phyloP scores from a whole-genome alignment of 2,797 vertebrate species.

The Telmatherina bonti region DNA sequence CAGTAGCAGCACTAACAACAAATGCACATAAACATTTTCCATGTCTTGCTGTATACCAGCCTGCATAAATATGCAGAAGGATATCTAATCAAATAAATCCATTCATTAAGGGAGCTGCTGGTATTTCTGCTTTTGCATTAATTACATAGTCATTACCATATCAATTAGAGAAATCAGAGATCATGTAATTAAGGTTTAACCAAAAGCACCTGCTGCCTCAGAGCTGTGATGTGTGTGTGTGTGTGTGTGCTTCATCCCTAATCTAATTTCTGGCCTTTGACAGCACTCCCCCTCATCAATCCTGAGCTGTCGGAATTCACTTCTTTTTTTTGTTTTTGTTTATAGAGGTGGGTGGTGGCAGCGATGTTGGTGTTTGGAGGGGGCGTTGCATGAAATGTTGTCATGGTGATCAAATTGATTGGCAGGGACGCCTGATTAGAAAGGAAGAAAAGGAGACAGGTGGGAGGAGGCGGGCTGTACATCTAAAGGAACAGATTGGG shows the following conservation, averaged over 20 bases:
- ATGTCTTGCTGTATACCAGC: conserved; percentile 54
- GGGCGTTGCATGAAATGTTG: conserved; percentile 62
- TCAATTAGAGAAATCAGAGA: conserved; percentile 88
- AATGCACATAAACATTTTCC: conserved; percentile 58
- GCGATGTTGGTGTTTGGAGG: conserved; percentile 39
- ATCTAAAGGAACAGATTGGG: conserved; percentile 77
- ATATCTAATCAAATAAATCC: conserved; percentile 87
- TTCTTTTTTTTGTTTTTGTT: conserved; percentile 75
- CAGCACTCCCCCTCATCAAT: conserved; percentile 80
- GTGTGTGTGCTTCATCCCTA: conserved; percentile 64
- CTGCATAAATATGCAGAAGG: conserved; percentile 80
- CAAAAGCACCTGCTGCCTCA: conserved; percentile 87
- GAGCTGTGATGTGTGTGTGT: conserved; percentile 48
- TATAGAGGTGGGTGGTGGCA: conserved; percentile 54
- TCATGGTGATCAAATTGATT: conserved; percentile 81
- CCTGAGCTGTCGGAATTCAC: conserved; percentile 77
- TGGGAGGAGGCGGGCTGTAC: conserved; percentile 75
- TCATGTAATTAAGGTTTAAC: conserved; percentile 89
- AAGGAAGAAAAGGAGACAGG: conserved; percentile 76
- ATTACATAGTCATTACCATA: conserved; percentile 89
- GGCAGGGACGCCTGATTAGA: conserved; percentile 78
- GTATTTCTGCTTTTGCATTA: conserved; percentile 88
- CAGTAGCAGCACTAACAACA: conserved; percentile 48
- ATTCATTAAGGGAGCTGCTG: conserved; percentile 84
- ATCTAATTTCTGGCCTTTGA: conserved; percentile 81